phyloP scores from a whole-genome alignment of 2,113 vertebrate species.

The Nothoprocta pentlandii region DNA sequence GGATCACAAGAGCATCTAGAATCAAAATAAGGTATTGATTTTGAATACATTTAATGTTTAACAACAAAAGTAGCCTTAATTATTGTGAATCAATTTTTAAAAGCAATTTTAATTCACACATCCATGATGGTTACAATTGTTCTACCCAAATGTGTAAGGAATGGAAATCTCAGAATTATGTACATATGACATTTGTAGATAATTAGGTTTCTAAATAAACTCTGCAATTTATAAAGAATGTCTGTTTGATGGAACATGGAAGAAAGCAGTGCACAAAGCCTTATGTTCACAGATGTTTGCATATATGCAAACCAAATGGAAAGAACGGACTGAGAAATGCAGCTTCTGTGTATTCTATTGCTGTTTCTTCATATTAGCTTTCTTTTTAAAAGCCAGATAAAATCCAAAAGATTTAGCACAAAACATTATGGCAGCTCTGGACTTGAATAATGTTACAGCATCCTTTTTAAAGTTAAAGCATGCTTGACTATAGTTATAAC shows the following conservation, averaged over 20 bases:
- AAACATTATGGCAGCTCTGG: constrained; percentile 40
- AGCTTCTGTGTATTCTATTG: neutral
- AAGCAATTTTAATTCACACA: neutral
- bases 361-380: neutral
- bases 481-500: constrained; percentile 60
- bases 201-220: neutral
- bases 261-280: neutral
- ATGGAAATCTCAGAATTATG: neutral
- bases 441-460: constrained; percentile 30
- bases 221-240: neutral
- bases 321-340: neutral
- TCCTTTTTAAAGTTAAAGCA: constrained; percentile 67
- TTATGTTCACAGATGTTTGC: neutral
- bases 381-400: constrained; percentile 37
- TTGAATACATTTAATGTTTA: constrained; percentile 26
- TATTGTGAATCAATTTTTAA: constrained; percentile 5
- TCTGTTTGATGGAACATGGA: neutral
- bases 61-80: neutral
- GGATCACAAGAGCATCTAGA: neutral
- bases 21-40: constrained; percentile 66
- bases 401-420: constrained; percentile 40
- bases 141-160: neutral
- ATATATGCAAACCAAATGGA: neutral
- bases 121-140: neutral
- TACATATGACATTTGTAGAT: neutral